These are phyloP conservation scores for Dendrolimus kikuchii DNA, from an alignment of 1,140 invertebrate species.

Conservation along the genomic window DNA sequence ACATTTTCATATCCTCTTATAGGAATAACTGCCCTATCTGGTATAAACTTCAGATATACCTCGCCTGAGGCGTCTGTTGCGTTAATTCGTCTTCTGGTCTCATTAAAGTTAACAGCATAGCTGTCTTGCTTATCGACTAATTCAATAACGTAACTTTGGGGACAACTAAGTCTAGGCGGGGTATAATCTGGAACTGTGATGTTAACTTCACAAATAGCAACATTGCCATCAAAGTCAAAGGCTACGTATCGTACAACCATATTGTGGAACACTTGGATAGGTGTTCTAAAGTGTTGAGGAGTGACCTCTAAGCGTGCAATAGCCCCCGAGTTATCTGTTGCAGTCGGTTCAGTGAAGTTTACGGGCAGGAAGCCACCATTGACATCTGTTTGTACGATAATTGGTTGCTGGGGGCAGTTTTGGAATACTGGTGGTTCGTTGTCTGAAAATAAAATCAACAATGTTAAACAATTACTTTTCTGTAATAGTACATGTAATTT, in stretches of 20 bases:
- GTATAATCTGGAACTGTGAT: slow-evolving; percentile 95
- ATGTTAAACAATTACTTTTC: not conserved
- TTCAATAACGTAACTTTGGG: slow-evolving; percentile 96
- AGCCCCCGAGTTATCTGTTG: slow-evolving; percentile 94
- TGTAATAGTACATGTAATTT: slow-evolving; percentile 1
- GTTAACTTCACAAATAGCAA: slow-evolving; percentile 96
- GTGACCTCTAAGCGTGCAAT: slow-evolving; percentile 93
- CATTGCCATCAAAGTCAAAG: slow-evolving; percentile 97
- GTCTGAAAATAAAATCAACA: slow-evolving; percentile 72
- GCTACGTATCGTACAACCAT: slow-evolving; percentile 96
- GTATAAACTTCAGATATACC: slow-evolving; percentile 87
- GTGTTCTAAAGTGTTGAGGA: slow-evolving; percentile 92
- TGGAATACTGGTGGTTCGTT: slow-evolving; percentile 97
- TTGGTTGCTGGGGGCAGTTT: slow-evolving; percentile 94
- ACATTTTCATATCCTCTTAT: slow-evolving; percentile 96
- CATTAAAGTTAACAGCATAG: slow-evolving; percentile 94
- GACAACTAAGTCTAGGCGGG: slow-evolving; percentile 93
- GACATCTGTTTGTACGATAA: slow-evolving; percentile 89
- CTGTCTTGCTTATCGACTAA: slow-evolving; percentile 91
- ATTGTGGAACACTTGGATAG: slow-evolving; percentile 90
- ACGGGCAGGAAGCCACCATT: slow-evolving; percentile 91
- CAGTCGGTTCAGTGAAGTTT: slow-evolving; percentile 93
- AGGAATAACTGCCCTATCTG: slow-evolving; percentile 88
- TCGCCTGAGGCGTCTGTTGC: slow-evolving; percentile 92
- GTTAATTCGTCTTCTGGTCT: slow-evolving; percentile 88